phyloP scores from a whole-genome alignment of 1,140 invertebrate genomes.

The Micrasema minimum region DNA sequence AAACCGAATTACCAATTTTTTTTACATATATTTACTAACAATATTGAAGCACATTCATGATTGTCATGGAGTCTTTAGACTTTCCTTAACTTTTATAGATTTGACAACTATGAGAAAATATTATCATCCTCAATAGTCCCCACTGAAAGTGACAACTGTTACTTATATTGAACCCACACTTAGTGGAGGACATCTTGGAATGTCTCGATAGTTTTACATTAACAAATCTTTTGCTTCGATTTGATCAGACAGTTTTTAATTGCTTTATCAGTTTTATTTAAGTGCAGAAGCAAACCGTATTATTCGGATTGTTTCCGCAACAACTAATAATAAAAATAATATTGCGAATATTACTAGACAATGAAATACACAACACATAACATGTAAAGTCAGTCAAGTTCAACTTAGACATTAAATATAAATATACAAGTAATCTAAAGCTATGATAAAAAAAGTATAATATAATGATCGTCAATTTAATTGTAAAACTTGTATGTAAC shows the following conservation, averaged over 20 bases:
- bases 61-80: conserved; percentile 36
- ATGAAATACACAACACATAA: conserved; percentile 29
- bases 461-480: too few relatives aligned
- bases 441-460: background rate
- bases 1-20: conserved; percentile 10
- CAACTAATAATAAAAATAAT: conserved; percentile 15
- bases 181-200: conserved; percentile 22
- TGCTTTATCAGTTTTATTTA: too few relatives aligned
- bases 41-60: conserved; percentile 24
- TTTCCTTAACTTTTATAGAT: too few relatives aligned
- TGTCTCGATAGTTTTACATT: conserved; percentile 14
- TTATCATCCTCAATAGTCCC: too few relatives aligned
- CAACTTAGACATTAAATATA: conserved; percentile 32
- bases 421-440: conserved; percentile 36
- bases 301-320: conserved; percentile 10
- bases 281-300: conserved; percentile 4
- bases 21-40: conserved; percentile 1
- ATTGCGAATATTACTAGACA: conserved; percentile 23
- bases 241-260: conserved; percentile 18
- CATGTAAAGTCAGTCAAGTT: conserved; percentile 42
- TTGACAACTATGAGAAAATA: too few relatives aligned
- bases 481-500: too few relatives aligned
- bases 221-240: conserved; percentile 6
- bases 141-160: too few relatives aligned
- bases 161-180: too few relatives aligned